These are phyloP conservation scores for Tenthredo mesomela DNA, from an alignment of 2,888 invertebrate species.

Conservation along the genomic window DNA sequence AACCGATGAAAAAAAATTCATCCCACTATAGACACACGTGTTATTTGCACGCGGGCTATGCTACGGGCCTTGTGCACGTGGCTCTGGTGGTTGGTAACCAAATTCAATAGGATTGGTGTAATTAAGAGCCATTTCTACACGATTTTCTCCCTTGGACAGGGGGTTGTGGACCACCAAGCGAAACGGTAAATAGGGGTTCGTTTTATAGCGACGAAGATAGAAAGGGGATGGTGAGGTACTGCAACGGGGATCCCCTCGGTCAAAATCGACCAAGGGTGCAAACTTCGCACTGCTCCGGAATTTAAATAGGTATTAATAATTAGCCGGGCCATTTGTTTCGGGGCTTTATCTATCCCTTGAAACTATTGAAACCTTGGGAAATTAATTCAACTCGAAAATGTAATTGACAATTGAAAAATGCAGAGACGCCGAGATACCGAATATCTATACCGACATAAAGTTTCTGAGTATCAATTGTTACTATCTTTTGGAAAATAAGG, in stretches of 20 bases:
- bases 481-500: neutral
- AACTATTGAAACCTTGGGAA: neutral
- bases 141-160: slow-evolving; percentile 68
- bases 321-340: slow-evolving; percentile 46
- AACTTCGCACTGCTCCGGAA: slow-evolving; percentile 47
- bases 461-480: neutral
- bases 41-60: slow-evolving; percentile 31
- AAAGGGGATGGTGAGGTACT: slow-evolving; percentile 40
- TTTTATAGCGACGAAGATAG: slow-evolving; percentile 55
- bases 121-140: slow-evolving; percentile 78
- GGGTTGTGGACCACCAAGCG: slow-evolving; percentile 62
- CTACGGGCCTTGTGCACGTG: slow-evolving; percentile 66
- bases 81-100: slow-evolving; percentile 64
- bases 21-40: neutral
- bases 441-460: neutral
- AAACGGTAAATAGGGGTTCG: slow-evolving; percentile 71
- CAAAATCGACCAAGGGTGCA: slow-evolving; percentile 22
- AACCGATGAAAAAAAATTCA: neutral
- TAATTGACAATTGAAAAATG: no score
- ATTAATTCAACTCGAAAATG: neutral
- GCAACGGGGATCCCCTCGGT: slow-evolving; percentile 35
- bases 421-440: no score
- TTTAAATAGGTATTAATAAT: slow-evolving; percentile 53
- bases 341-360: neutral
- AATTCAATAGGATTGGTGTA: slow-evolving; percentile 77